A percentile compares a stretch with the other conserved stretches of the same genome.
These are phyloP conservation scores for Brachypteracias leptosomus DNA, from an alignment of 2,113 vertebrate genomes.

Conservation along the genomic window DNA sequence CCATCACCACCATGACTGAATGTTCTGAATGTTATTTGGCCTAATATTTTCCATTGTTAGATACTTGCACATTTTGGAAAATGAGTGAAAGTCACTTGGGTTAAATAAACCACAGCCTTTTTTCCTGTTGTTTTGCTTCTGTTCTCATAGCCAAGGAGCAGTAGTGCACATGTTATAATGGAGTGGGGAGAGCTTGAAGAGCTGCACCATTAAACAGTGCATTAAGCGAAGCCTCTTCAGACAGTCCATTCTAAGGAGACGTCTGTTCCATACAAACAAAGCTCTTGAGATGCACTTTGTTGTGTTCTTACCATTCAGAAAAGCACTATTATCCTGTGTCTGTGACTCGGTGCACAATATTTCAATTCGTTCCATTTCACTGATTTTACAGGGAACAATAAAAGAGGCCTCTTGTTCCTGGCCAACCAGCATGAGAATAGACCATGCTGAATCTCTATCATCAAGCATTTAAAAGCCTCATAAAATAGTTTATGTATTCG, in stretches of 20 bases:
- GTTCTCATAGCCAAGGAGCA: slow-evolving; percentile 8
- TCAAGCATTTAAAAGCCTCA: background rate
- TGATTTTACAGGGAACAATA: slow-evolving; percentile 41
- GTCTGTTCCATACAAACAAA: slow-evolving; percentile 60
- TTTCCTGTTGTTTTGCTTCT: slow-evolving; percentile 10
- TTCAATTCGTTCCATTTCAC: slow-evolving; percentile 65
- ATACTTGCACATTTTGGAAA: background rate
- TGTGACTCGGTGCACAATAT: slow-evolving; percentile 43
- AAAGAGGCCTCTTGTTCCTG: slow-evolving; percentile 50
- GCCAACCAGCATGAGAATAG: slow-evolving; percentile 9
- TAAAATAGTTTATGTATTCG: slow-evolving; percentile 6
- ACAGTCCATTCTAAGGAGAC: slow-evolving; percentile 39
- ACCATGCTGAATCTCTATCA: slow-evolving; percentile 5
- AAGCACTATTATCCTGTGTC: slow-evolving; percentile 29
- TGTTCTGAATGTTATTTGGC: background rate
- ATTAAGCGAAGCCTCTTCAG: slow-evolving; percentile 67
- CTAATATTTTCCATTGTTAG: background rate
- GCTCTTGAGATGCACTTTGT: slow-evolving; percentile 67
- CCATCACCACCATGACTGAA: background rate
- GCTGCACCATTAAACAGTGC: slow-evolving; percentile 56
- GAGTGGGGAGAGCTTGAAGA: slow-evolving; percentile 40
- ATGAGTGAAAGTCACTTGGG: background rate
- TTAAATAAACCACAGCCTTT: slow-evolving; percentile 17
- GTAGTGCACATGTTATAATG: slow-evolving; percentile 5
- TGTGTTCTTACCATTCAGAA: slow-evolving; percentile 47